Evolutionary conservation across 1,140 invertebrate genomes (phyloP).

Genomic region (Rhynchophorus ferrugineus): DNA sequence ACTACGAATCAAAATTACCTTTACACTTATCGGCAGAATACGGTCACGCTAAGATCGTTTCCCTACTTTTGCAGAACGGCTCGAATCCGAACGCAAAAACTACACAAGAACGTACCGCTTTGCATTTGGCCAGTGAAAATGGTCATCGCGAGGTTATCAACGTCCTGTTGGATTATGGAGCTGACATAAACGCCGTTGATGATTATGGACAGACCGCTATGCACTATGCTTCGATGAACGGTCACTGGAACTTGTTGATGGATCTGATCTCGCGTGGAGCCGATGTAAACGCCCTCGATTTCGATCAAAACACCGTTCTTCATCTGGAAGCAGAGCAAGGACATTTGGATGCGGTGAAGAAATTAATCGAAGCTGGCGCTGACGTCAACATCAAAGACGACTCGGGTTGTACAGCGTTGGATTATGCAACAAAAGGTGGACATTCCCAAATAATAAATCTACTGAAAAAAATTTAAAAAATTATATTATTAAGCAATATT

Average conservation of each 20-base stretch:
- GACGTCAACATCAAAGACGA: constrained; percentile 1
- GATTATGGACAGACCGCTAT: background rate
- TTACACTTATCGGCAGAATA: background rate
- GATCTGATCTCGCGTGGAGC: background rate
- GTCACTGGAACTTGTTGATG: background rate
- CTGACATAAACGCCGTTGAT: background rate
- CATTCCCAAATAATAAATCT: too few species aligned
- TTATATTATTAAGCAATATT: too few species aligned
- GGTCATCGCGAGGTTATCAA: background rate
- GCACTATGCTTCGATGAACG: constrained; percentile 4
- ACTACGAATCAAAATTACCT: background rate
- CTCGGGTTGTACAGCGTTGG: too few species aligned
- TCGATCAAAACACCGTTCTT: background rate
- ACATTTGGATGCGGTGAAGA: background rate
- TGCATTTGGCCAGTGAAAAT: background rate
- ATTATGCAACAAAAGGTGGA: too few species aligned
- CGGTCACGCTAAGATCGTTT: background rate
- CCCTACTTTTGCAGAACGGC: background rate
- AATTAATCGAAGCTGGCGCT: background rate
- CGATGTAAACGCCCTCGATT: background rate
- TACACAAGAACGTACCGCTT: background rate
- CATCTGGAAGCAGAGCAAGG: background rate
- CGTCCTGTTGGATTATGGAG: background rate
- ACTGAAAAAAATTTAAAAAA: too few species aligned
- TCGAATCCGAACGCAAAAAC: background rate